phyloP scores from a whole-genome alignment of 2,797 vertebrate genomes.

The Brachymystax lenok region DNA sequence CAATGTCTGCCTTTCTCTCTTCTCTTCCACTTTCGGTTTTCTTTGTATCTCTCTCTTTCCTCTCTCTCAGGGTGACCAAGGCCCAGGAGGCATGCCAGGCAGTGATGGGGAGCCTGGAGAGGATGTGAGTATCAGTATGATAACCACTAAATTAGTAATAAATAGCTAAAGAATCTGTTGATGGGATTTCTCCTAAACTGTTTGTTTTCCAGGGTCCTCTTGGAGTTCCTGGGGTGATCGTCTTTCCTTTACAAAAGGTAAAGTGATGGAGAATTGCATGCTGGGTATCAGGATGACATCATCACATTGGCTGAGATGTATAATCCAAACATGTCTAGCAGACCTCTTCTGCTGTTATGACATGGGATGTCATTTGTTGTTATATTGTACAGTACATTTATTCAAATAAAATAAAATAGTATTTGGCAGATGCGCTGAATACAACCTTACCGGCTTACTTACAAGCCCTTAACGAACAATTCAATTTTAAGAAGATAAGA shows the following conservation, averaged over 20 bases:
- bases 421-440: too few relatives aligned
- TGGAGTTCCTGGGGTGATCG: conserved; percentile 63
- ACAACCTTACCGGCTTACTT: too few relatives aligned
- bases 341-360: too few relatives aligned
- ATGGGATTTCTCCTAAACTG: not conserved
- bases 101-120: conserved; percentile 72
- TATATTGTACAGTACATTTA: too few relatives aligned
- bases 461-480: too few relatives aligned
- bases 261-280: not conserved
- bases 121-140: conserved; percentile 54
- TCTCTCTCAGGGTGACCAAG: conserved; percentile 54
- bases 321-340: too few relatives aligned
- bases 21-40: not conserved
- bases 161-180: not conserved
- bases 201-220: conserved; percentile 52
- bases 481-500: too few relatives aligned
- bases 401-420: too few relatives aligned
- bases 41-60: not conserved
- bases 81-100: conserved; percentile 60
- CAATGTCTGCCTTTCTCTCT: not conserved
- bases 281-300: not conserved
- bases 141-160: not conserved
- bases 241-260: conserved; percentile 63
- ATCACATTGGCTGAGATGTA: not conserved
- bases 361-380: too few relatives aligned